Evolutionary conservation across 2,888 invertebrate species (phyloP).

Genomic region (Suillia variegata): DNA sequence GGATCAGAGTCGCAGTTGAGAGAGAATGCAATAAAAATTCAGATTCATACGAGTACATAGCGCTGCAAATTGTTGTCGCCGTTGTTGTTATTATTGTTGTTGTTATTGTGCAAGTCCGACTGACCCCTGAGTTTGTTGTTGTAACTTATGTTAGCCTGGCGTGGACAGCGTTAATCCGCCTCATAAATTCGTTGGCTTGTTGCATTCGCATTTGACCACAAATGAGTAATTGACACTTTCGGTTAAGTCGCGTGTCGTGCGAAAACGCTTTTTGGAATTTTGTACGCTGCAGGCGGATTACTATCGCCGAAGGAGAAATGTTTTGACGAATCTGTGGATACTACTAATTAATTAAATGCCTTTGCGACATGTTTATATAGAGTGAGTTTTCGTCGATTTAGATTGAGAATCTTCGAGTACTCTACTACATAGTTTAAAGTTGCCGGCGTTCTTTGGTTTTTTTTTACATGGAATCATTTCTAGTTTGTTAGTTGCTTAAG

Average conservation of each 20-base stretch:
- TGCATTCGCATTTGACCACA: background rate
- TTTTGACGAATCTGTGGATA: no score
- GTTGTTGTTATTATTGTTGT: background rate
- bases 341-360: no score
- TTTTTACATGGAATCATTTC: no score
- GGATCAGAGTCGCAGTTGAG: background rate
- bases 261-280: background rate
- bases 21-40: background rate
- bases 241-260: background rate
- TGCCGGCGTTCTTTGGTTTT: no score
- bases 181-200: background rate
- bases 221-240: conserved; percentile 3
- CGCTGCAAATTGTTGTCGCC: background rate
- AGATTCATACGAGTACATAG: background rate
- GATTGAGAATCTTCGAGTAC: no score
- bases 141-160: background rate
- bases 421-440: no score
- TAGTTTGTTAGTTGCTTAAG: no score
- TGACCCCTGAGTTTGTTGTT: background rate
- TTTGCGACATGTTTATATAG: no score
- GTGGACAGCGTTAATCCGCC: conserved; percentile 1
- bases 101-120: background rate
- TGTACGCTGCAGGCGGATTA: no score
- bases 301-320: no score
- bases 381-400: no score